Evolutionary conservation across 1,140 invertebrate species (phyloP).

Genomic region (Euura lappo): DNA sequence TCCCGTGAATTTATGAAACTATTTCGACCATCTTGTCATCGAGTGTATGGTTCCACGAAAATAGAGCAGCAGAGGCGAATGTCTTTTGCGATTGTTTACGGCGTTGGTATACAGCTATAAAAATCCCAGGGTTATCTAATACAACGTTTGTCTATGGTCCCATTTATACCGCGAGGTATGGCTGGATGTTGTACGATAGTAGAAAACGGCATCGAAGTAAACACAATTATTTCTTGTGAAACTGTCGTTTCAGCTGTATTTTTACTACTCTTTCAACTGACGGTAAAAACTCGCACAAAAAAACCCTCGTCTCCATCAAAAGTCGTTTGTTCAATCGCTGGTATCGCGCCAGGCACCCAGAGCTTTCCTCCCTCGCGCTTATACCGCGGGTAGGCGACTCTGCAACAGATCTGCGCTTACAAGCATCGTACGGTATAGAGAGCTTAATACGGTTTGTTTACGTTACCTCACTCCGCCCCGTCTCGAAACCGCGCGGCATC

Average conservation of each 20-base stretch:
- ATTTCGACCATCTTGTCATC: no score
- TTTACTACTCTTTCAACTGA: background rate
- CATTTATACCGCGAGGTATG: background rate
- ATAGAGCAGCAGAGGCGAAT: no score
- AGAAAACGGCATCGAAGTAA: background rate
- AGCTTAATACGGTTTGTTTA: background rate
- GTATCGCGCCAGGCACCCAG: background rate
- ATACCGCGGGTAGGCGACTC: background rate
- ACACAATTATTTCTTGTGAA: conserved; percentile 1
- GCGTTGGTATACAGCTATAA: no score
- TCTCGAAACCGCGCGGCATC: no score
- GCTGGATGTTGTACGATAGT: background rate
- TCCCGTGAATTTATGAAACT: no score
- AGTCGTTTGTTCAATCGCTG: background rate
- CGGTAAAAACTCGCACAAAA: background rate
- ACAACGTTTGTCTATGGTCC: no score
- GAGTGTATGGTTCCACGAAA: no score
- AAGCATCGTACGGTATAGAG: background rate
- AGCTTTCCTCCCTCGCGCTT: background rate
- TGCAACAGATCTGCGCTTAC: background rate
- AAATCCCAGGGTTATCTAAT: no score
- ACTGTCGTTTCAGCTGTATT: background rate
- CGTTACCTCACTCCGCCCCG: background rate
- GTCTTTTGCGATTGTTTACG: no score
- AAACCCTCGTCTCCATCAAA: background rate